These are phyloP conservation scores for Agrenia bidenticulata DNA, from an alignment of 2,888 invertebrate genomes.

Conservation along the genomic window DNA sequence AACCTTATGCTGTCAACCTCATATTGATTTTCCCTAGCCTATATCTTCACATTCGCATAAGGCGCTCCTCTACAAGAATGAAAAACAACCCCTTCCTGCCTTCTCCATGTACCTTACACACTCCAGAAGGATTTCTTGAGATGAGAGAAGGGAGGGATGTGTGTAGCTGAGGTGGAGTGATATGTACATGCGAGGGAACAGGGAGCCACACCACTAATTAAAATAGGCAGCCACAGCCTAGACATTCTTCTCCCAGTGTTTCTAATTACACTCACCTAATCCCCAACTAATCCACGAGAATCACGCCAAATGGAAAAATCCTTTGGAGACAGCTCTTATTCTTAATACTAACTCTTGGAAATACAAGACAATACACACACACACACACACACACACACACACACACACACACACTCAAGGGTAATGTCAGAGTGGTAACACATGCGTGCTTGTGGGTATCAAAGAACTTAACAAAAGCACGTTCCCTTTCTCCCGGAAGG, in stretches of 20 bases:
- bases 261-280: conserved; percentile 50
- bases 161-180: background rate
- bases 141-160: background rate
- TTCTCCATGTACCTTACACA: conserved; percentile 17
- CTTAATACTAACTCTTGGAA: no score
- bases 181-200: background rate
- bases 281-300: conserved; percentile 46
- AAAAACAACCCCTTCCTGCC: conserved; percentile 26
- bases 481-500: no score
- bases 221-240: conserved; percentile 37
- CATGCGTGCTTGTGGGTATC: conserved; percentile 15
- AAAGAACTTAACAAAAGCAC: no score
- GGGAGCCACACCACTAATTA: conserved; percentile 39
- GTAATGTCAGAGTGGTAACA: conserved; percentile 5
- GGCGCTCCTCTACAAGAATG: conserved; percentile 3
- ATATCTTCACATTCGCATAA: conserved; percentile 29
- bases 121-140: background rate
- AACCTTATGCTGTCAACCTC: conserved; percentile 42
- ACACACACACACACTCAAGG: no score
- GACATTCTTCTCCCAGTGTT: conserved; percentile 27
- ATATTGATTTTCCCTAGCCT: conserved; percentile 48
- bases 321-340: background rate
- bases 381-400: no score
- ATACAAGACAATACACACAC: conserved; percentile 10
- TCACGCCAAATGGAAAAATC: conserved; percentile 43